Evolutionary conservation across 2,888 invertebrate genomes (phyloP).

Genomic region (Drosophila paramelanica): DNA sequence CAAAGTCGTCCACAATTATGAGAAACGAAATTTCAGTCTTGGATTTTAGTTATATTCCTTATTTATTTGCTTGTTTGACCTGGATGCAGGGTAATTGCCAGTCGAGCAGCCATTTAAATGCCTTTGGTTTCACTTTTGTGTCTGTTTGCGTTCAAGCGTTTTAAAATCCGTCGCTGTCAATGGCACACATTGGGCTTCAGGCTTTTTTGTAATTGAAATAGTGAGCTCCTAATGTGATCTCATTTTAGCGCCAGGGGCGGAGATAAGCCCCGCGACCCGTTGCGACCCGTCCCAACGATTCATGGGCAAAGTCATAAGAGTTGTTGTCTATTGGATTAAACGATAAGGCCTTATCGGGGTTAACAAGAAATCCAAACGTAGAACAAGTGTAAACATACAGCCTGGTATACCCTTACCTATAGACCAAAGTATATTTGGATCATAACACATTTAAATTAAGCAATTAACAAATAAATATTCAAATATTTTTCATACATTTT

Average conservation of each 20-base stretch:
- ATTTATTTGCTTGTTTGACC: too few relatives aligned
- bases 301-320: slow-evolving; percentile 34
- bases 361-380: too few relatives aligned
- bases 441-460: too few relatives aligned
- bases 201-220: slow-evolving; percentile 32
- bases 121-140: background rate
- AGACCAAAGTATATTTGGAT: too few relatives aligned
- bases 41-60: background rate
- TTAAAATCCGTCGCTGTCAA: slow-evolving; percentile 19
- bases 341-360: slow-evolving; percentile 31
- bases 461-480: too few relatives aligned
- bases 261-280: slow-evolving; percentile 32
- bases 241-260: slow-evolving; percentile 18
- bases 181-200: slow-evolving; percentile 17
- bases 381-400: too few relatives aligned
- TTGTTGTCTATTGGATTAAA: slow-evolving; percentile 24
- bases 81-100: slow-evolving; percentile 2
- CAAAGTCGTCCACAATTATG: too few relatives aligned
- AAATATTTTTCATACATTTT: too few relatives aligned
- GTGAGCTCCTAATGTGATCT: slow-evolving; percentile 15
- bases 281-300: slow-evolving; percentile 15
- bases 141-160: background rate
- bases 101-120: background rate
- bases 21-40: too few relatives aligned
- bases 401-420: background rate